Evolutionary conservation across 2,797 vertebrate genomes (phyloP), one percentile per base, ranked within the genome.

Genomic region (Myotis daubentonii): DNA sequence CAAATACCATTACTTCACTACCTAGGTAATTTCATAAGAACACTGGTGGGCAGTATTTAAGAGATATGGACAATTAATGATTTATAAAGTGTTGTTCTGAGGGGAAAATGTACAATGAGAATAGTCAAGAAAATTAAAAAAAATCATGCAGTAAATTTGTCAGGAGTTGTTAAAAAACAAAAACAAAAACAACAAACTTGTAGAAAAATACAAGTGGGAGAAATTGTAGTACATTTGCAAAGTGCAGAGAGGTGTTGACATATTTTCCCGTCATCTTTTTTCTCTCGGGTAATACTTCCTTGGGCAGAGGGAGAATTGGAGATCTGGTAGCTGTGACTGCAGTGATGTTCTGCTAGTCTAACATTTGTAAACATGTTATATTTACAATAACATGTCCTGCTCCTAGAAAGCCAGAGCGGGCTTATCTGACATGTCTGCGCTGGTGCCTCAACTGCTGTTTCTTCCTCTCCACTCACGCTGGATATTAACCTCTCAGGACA

Each of bases 81-180:
- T 72, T 83, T 86, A 49, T 60, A 91, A 70, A 89, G 36, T 28
- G 72, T 33, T 74, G 19, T 60, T 93, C 49, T 84, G 9, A 92
- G n/a, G 22, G 28, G 2, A 41, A 12, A 11, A 23, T 49, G 41
- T 19, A 19, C 23, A 87, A 82, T 68, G 2, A 72, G 3, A 57
- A 33, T 3, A 55, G 16, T 19, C 22, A 83, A 81, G 44, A 71
- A 9, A 86, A 76, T 22, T 55, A 70, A 8, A 38, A 88, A 91
- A 91, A 94, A 41, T 2, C 51, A 47, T 33, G 19, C 6, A 66
- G 4, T 47, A 81, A 47, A 86, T 51, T 74, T 91, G 51, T 70
- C 70, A 85, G 20, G 17, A 82, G 9, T 66, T 33, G 81, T 36
- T 47, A 4, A 47, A 47, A 74, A 84, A 16, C 23, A 81, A 84